Evolutionary conservation across 2,888 invertebrate species (phyloP), one percentile per base, ranked within the genome.

Genomic region (Macrophya annulata): DNA sequence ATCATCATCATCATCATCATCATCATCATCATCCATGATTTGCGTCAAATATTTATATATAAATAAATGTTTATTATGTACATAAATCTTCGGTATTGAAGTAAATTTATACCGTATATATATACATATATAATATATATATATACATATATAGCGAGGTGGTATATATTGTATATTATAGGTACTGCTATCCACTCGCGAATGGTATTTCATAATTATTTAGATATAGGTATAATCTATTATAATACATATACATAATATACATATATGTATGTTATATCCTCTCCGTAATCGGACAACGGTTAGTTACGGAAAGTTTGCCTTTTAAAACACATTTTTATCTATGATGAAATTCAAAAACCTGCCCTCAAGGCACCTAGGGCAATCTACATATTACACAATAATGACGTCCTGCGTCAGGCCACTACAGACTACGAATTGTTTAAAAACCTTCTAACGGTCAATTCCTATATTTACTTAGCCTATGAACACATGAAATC

Each of bases 401-500:
- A 86, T 89, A 87, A 88, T 92, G 93, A 93, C 93, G 93, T 92
- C 93, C 93, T 90, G 93, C 93, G 93, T 87, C 93, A 93, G 91
- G 88, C 68, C 48, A 82, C 79, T 82, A 87, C 83, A 83, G 77
- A 87, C 86, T 85, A 59, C 51, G 77, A 84, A 81, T 85, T 81
- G 55, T 86, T 85, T 87, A 86, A 76, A 87, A 89, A 86, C 81
- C 74, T 85, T 72, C 84, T 85, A 85, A 85, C 72, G 85, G 51
- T 77, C 45, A 71, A 71, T 72, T 79, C 68, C 81, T 85, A 87
- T 83, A 86, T 87, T 87, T 89, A 89, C 93, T 93, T 93, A 93
- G 90, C 90, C 93, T 93, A 93, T 93, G 93, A 93, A 93, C 93
- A 93, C 93, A 93, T 93, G 92, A 93, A 93, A 93, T 93, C 93